Evolutionary conservation across 2,113 vertebrate genomes (phyloP), one percentile per base, ranked within the genome.

Genomic region (Podocnemis expansa): DNA sequence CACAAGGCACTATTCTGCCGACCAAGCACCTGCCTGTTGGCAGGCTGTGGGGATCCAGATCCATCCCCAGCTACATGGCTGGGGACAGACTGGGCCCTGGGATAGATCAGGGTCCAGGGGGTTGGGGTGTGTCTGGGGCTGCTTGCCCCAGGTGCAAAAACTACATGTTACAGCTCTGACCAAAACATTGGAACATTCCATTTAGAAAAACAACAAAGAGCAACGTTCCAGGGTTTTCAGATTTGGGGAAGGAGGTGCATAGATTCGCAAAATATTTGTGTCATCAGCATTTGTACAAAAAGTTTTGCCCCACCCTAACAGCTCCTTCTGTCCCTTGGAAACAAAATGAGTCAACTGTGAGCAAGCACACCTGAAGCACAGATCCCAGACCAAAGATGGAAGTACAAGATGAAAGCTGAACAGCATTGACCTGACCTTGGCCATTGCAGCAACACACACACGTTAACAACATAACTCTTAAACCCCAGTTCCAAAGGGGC

Each of bases 341-440:
- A 67, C 92, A 0, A 0, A 85, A 88, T 49, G 82, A 95, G 82
- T 27, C 84, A 91, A 47, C 80, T 80, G 84, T 88, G 92, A 84
- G 89, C 0, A 3, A 85, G 88, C 91, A 52, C 93, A 95, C 82
- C 93, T 93, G 91, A 94, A 91, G n/a, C n/a, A 10, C 10, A 9
- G 9, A 38, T 34, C n/a, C n/a, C 34, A 27, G 25, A 58, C 8
- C 25, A 11, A 58, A 10, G 8, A 70, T 17, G n/a, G 86, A 95
- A 96, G 91, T 22, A 79, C 91, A 82, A 89, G 80, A 91, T 94
- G 86, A 94, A 84, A 95, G 95, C 89, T 92, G 92, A 93, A 83
- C 55, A 94, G 43, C 85, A 87, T 84, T 96, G 91, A 95, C 89
- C 91, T 4, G 13, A 73, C 90, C 82, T 81, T 6, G 63, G n/a